Conservation (phyloP, 1,140 invertebrate species). For the Venturia canescens region DNA sequence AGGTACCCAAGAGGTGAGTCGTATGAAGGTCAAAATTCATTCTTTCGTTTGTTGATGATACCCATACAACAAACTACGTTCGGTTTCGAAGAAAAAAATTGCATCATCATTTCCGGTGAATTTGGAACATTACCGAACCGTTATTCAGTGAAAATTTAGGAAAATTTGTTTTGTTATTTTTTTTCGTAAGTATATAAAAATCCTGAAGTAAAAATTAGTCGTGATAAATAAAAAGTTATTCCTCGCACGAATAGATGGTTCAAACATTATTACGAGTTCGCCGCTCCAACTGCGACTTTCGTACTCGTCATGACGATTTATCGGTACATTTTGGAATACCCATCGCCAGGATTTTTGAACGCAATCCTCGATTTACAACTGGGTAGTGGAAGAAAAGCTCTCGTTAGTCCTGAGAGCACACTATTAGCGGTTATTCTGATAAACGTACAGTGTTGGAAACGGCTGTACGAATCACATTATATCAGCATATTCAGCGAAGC, state of each 20-base stretch:
- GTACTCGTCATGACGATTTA: conserved; percentile 74
- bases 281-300: conserved; percentile 77
- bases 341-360: conserved; percentile 74
- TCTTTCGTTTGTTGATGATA: background rate
- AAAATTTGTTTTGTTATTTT: background rate
- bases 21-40: conserved; percentile 7
- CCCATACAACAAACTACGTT: too few relatives aligned
- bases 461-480: conserved; percentile 87
- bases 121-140: too few relatives aligned
- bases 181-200: too few relatives aligned
- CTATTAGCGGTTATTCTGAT: conserved; percentile 80
- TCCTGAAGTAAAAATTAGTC: too few relatives aligned
- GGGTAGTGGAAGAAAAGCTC: conserved; percentile 75
- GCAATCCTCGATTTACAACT: conserved; percentile 76
- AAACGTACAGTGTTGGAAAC: conserved; percentile 82
- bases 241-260: conserved; percentile 78
- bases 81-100: too few relatives aligned
- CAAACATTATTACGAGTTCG: conserved; percentile 85
- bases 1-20: conserved; percentile 83
- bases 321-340: conserved; percentile 74
- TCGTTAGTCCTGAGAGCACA: conserved; percentile 78
- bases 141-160: too few relatives aligned
- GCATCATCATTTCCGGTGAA: too few relatives aligned
- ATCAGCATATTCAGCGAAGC: conserved; percentile 88
- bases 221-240: background rate